Conservation (phyloP, 2,888 invertebrate species). For the Tribolium freemani region DNA sequence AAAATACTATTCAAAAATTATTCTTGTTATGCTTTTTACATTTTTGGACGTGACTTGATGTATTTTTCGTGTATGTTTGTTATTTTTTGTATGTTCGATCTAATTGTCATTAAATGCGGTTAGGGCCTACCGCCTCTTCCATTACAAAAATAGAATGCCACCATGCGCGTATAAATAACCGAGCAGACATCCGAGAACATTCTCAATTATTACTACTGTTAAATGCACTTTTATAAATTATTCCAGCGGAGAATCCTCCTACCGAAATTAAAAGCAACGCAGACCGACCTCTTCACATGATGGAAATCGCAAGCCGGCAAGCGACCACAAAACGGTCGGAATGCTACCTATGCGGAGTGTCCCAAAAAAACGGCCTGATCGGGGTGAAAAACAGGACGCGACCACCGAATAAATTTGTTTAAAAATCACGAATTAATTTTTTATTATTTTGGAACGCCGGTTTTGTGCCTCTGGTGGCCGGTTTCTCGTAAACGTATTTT, state of each 20-base stretch:
- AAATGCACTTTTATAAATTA: conserved; percentile 41
- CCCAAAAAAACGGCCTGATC: conserved; percentile 12
- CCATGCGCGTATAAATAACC: conserved; percentile 25
- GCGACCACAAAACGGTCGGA: conserved; percentile 35
- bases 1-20: too few species aligned
- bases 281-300: conserved; percentile 33
- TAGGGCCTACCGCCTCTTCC: conserved; percentile 13
- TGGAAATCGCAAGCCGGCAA: conserved; percentile 37
- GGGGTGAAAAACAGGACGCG: conserved; percentile 31
- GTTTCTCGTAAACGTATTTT: conserved; percentile 39
- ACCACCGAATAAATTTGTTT: conserved; percentile 32
- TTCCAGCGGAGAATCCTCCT: conserved; percentile 32
- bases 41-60: too few species aligned
- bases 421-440: not conserved
- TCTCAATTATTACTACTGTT: conserved; percentile 37
- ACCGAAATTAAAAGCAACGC: conserved; percentile 38
- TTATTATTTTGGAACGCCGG: conserved; percentile 26
- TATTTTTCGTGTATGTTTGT: too few species aligned
- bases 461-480: conserved; percentile 30
- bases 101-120: conserved; percentile 16
- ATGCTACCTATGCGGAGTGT: conserved; percentile 35
- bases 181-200: conserved; percentile 32
- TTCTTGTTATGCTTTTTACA: too few species aligned
- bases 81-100: not conserved
- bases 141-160: conserved; percentile 28